These are phyloP conservation scores for Ceratina japonica DNA, from an alignment of 1,140 invertebrate genomes.

Conservation along the genomic window DNA sequence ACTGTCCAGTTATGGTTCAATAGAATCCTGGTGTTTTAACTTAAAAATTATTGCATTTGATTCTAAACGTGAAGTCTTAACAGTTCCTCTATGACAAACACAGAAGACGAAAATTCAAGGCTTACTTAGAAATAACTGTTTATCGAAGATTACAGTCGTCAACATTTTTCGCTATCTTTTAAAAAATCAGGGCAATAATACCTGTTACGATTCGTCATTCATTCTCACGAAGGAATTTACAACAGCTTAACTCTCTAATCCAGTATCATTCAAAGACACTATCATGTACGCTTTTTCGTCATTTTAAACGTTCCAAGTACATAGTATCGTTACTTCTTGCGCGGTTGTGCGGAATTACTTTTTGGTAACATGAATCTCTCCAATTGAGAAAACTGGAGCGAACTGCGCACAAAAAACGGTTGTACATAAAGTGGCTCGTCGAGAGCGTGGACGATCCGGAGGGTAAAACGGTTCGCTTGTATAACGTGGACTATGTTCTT, in stretches of 20 bases:
- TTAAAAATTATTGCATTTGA: too few species aligned
- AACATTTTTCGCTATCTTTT: background rate
- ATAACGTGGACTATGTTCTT: conserved; percentile 7
- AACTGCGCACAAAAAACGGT: background rate
- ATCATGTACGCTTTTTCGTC: too few species aligned
- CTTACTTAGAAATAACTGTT: background rate
- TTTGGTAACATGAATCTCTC: background rate
- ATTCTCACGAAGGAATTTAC: too few species aligned
- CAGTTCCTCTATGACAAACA: background rate
- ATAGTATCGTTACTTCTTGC: too few species aligned
- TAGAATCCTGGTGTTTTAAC: too few species aligned
- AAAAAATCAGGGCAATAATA: background rate
- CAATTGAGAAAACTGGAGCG: background rate
- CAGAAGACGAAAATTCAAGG: background rate
- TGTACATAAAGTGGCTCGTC: background rate
- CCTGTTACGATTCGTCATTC: background rate
- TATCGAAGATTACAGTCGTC: background rate
- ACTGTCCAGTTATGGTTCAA: too few species aligned
- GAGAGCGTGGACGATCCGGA: background rate
- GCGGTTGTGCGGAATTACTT: too few species aligned
- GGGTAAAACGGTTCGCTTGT: background rate
- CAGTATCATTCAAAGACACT: too few species aligned
- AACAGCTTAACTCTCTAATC: too few species aligned
- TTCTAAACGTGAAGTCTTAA: too few species aligned
- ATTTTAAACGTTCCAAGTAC: too few species aligned